These are phyloP conservation scores for Phalacrocorax pelagicus DNA, from an alignment of 2,113 vertebrate species.

Conservation along the genomic window DNA sequence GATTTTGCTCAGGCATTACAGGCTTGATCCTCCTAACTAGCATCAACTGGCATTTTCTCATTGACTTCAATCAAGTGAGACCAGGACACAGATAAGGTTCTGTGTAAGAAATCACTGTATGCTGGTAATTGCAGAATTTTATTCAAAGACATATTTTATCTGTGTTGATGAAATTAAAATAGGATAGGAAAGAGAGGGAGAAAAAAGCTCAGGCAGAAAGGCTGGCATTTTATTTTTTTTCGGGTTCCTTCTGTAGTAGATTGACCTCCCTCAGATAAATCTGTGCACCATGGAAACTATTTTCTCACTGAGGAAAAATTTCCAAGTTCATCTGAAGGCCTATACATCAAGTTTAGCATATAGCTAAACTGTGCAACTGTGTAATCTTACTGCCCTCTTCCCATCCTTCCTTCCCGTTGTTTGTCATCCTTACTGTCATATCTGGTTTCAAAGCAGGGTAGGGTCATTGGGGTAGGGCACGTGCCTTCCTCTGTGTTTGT, in stretches of 20 bases:
- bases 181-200: background rate
- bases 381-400: constrained; percentile 57
- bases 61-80: constrained; percentile 43
- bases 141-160: constrained; percentile 55
- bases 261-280: constrained; percentile 66
- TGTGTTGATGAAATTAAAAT: constrained; percentile 52
- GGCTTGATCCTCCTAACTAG: background rate
- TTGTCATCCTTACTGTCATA: constrained; percentile 48
- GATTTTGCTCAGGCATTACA: background rate
- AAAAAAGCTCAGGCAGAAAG: constrained; percentile 21
- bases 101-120: background rate
- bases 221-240: constrained; percentile 26
- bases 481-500: background rate
- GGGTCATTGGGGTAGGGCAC: background rate
- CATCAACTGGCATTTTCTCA: constrained; percentile 35
- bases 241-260: background rate
- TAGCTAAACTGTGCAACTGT: constrained; percentile 44
- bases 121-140: constrained; percentile 43
- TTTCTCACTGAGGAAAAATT: constrained; percentile 60
- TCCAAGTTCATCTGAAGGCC: constrained; percentile 44
- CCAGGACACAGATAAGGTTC: background rate
- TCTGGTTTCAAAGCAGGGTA: constrained; percentile 46
- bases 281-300: constrained; percentile 60
- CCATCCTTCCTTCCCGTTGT: constrained; percentile 25
- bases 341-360: constrained; percentile 57